Percentiles rank a stretch among this genome's conserved stretches.
Evolutionary conservation across 2,113 vertebrate species (phyloP).

Genomic region (Lucifuga dentata): DNA sequence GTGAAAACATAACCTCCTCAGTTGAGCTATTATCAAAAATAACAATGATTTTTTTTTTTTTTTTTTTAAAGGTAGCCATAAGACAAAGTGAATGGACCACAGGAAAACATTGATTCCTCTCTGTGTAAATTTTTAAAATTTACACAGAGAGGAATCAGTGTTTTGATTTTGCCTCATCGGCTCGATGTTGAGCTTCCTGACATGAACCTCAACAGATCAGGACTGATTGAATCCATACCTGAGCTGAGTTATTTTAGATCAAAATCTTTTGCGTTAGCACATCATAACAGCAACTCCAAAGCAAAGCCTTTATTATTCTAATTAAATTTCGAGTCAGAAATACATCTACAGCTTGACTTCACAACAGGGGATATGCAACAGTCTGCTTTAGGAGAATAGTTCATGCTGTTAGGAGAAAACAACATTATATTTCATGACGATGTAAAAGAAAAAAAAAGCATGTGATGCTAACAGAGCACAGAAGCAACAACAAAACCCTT

Average conservation of each 20-base stretch:
- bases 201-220: slow-evolving; percentile 22
- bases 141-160: not conserved
- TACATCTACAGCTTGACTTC: slow-evolving; percentile 46
- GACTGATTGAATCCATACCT: slow-evolving; percentile 31
- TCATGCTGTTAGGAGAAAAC: slow-evolving; percentile 1
- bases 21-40: too few relatives aligned
- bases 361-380: slow-evolving; percentile 25
- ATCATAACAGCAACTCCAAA: slow-evolving; percentile 61
- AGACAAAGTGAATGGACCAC: slow-evolving; percentile 6
- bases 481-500: slow-evolving; percentile 6
- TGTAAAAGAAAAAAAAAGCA: not conserved
- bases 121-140: too few relatives aligned
- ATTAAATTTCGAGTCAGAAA: slow-evolving; percentile 66
- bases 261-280: slow-evolving; percentile 72
- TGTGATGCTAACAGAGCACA: not conserved
- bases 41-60: too few relatives aligned
- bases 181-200: slow-evolving; percentile 1
- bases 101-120: not conserved
- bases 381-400: slow-evolving; percentile 1
- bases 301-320: slow-evolving; percentile 63
- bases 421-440: slow-evolving; percentile 1
- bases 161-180: not conserved
- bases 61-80: not conserved
- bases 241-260: slow-evolving; percentile 69
- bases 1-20: too few relatives aligned